phyloP scores from a whole-genome alignment of 2,888 invertebrate genomes.

The Eupithecia subumbrata region DNA sequence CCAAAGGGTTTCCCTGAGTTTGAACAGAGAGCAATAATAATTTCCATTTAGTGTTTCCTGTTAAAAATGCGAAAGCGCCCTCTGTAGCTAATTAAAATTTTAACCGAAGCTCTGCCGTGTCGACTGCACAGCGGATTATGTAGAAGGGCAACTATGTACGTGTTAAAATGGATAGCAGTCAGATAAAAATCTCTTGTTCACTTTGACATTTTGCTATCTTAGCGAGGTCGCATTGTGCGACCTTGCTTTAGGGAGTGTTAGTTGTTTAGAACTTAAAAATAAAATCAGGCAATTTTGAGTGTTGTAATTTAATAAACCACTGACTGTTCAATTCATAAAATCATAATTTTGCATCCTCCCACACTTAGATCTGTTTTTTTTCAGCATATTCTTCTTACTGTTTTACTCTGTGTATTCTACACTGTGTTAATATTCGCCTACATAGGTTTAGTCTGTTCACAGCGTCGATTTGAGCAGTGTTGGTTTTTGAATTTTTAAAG shows the following conservation, averaged over 20 bases:
- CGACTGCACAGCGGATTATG: conserved; percentile 33
- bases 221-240: neutral
- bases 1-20: conserved; percentile 33
- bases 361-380: neutral
- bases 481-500: conserved; percentile 45
- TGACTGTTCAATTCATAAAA: neutral
- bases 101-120: conserved; percentile 41
- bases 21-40: conserved; percentile 49
- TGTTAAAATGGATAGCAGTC: neutral
- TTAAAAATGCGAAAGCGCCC: conserved; percentile 54
- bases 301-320: neutral
- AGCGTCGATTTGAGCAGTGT: conserved; percentile 29
- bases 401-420: neutral
- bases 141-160: conserved; percentile 15
- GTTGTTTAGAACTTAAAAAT: neutral
- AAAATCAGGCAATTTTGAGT: neutral
- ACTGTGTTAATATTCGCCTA: neutral
- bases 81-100: conserved; percentile 61
- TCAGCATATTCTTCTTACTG: neutral
- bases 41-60: conserved; percentile 51
- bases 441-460: neutral
- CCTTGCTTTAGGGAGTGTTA: neutral
- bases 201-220: neutral
- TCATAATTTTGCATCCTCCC: neutral
- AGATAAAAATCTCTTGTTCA: neutral